phyloP scores from a whole-genome alignment of 2,113 vertebrate genomes.

The Hystrix cristata region DNA sequence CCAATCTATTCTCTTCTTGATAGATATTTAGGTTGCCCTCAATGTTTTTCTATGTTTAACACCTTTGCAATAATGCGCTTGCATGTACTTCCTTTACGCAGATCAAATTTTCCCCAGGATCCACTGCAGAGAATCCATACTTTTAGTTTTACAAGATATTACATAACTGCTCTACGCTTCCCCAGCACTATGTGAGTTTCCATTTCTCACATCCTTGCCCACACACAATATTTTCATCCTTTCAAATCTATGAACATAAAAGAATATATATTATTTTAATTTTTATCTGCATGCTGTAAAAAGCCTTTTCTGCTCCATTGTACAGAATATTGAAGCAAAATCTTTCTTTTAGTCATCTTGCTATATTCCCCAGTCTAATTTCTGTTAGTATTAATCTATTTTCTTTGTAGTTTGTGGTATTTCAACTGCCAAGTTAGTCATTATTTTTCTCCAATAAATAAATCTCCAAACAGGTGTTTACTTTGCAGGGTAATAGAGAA shows the following conservation, averaged over 20 bases:
- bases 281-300: background rate
- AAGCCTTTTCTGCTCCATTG: background rate
- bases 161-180: background rate
- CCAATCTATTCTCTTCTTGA: background rate
- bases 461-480: conserved; percentile 49
- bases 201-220: background rate
- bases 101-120: background rate
- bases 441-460: conserved; percentile 36
- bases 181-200: background rate
- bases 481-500: background rate
- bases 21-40: no score
- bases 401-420: background rate
- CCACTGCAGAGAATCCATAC: background rate
- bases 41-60: background rate
- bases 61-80: background rate
- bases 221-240: background rate
- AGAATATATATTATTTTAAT: conserved; percentile 30
- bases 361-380: background rate
- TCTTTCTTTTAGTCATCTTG: conserved; percentile 31
- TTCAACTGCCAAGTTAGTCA: conserved; percentile 29
- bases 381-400: conserved; percentile 27
- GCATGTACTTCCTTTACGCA: no score
- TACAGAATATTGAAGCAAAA: background rate
- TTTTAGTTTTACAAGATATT: background rate
- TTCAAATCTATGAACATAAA: background rate